Evolutionary conservation across 2,797 vertebrate genomes (phyloP), one percentile per base, ranked within the genome.

Genomic region (Pelobates cultripes): DNA sequence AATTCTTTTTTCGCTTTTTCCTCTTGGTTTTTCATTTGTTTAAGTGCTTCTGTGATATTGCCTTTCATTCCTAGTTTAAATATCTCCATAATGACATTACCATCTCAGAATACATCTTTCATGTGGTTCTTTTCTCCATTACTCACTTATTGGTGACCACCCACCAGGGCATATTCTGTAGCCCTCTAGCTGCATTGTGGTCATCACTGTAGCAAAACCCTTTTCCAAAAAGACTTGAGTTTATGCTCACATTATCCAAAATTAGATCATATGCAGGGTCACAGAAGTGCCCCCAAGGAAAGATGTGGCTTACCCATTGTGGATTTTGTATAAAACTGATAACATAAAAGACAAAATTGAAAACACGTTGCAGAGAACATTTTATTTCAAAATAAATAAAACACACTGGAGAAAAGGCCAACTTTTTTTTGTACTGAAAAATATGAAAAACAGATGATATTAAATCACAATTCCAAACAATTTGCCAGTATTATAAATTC

Each of bases 401-500:
- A 89, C 80, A 86, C 75, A 88, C 88, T 84, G 69, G 79, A 3
- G 73, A 73, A 5, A 0, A 85, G 88, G 93, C 93, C 92, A 93
- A 86, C 87, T 91, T 90, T 91, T 92, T 28, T 90, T 79, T 75
- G 75, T 78, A 86, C 89, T 93, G 3, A 85, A 86, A 89, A 93
- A 93, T 94, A 93, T 93, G 87, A 3, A 87, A 93, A 94, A 91
- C 93, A 94, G 93, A 94, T 94, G 93, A 88, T 72, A 86, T 88
- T 92, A 90, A 93, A 89, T 91, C 88, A 51, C 92, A 90, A 92
- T 93, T 94, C 92, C 85, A 81, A 91, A 83, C 87, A 90, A 93
- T 91, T 92, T 91, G 93, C 93, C 94, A 94, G 89, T 90, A 92
- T 93, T 92, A 93, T 91, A 91, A 88, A 91, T 91, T 92, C 90